Percentiles rank a stretch among this genome's conserved stretches.
Evolutionary conservation across 1,140 invertebrate species (phyloP).

Genomic region (Dendrolimus punctatus): DNA sequence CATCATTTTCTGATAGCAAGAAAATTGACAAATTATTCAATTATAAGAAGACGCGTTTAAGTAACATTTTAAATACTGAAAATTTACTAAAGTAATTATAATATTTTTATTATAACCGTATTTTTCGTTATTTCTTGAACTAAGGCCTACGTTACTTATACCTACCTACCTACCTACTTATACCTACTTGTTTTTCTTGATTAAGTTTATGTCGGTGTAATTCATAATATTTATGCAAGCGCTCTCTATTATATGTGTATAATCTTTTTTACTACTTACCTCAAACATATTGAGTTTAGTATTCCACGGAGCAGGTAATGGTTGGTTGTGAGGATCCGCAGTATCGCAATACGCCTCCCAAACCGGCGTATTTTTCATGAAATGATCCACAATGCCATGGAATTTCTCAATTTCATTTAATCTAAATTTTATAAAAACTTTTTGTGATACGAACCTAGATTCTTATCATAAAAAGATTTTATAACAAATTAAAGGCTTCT

Average conservation of each 20-base stretch:
- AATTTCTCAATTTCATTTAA: conserved; percentile 65
- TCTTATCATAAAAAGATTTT: too few relatives aligned
- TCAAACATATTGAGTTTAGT: conserved; percentile 80
- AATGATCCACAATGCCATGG: conserved; percentile 76
- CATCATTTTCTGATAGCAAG: conserved; percentile 82
- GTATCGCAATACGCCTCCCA: conserved; percentile 88
- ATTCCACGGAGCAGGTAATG: conserved; percentile 80
- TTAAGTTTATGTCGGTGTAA: too few relatives aligned
- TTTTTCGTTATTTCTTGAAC: too few relatives aligned
- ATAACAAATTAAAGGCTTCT: too few relatives aligned
- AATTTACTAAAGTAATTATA: too few relatives aligned
- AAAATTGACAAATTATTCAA: conserved; percentile 5
- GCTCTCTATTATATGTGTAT: background rate
- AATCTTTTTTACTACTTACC: conserved; percentile 43
- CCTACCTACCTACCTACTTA: too few relatives aligned
- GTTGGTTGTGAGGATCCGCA: conserved; percentile 77
- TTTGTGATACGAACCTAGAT: too few relatives aligned
- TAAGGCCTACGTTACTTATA: too few relatives aligned
- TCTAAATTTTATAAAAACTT: conserved; percentile 23
- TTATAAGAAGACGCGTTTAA: background rate
- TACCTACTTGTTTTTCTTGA: too few relatives aligned
- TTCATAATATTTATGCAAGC: background rate
- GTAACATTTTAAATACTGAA: background rate
- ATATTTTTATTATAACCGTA: too few relatives aligned
- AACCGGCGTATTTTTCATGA: conserved; percentile 68